Percentiles rank a stretch among this genome's conserved stretches.
Conservation (phyloP, 2,113 vertebrate species). For the Hucho hucho region DNA sequence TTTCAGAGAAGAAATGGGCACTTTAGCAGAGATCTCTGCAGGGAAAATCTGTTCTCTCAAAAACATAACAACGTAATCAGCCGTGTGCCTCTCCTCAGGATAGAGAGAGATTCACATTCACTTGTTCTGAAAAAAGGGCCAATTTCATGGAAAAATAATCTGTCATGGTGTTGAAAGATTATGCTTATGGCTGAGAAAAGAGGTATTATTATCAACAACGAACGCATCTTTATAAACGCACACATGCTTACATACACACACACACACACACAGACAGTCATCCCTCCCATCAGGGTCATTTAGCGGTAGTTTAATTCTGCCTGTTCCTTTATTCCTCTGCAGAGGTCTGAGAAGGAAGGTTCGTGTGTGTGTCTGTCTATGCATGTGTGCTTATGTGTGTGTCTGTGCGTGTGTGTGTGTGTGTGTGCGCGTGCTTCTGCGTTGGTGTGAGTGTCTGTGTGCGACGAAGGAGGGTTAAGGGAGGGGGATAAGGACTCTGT, state of each 20-base stretch:
- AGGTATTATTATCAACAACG: conserved; percentile 37
- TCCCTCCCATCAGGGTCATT: conserved; percentile 46
- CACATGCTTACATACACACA: conserved; percentile 16
- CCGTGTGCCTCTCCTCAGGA: conserved; percentile 11
- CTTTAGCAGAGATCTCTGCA: conserved; percentile 31
- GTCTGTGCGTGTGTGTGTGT: conserved; percentile 11
- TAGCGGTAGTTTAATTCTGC: conserved; percentile 51
- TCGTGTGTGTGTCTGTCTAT: conserved; percentile 13
- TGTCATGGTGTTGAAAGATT: conserved; percentile 55
- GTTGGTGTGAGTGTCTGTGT: conserved; percentile 32
- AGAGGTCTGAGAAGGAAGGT: conserved; percentile 47
- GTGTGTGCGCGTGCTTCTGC: conserved; percentile 37
- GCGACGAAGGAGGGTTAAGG: conserved; percentile 22
- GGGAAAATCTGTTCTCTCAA: conserved; percentile 15
- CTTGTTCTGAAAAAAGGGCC: conserved; percentile 9
- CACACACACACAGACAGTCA: conserved; percentile 11
- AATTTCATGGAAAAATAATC: conserved; percentile 57
- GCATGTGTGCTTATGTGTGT: conserved; percentile 36
- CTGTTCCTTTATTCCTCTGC: conserved; percentile 58
- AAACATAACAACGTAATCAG: conserved; percentile 30
- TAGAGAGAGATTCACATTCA: conserved; percentile 18
- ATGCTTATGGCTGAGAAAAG: conserved; percentile 50
- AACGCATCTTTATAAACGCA: conserved; percentile 22
- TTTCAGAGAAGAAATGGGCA: conserved; percentile 37
- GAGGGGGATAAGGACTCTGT: conserved; percentile 72